phyloP scores from a whole-genome alignment of 2,113 vertebrate genomes.

The Chascanopsetta lugubris region DNA sequence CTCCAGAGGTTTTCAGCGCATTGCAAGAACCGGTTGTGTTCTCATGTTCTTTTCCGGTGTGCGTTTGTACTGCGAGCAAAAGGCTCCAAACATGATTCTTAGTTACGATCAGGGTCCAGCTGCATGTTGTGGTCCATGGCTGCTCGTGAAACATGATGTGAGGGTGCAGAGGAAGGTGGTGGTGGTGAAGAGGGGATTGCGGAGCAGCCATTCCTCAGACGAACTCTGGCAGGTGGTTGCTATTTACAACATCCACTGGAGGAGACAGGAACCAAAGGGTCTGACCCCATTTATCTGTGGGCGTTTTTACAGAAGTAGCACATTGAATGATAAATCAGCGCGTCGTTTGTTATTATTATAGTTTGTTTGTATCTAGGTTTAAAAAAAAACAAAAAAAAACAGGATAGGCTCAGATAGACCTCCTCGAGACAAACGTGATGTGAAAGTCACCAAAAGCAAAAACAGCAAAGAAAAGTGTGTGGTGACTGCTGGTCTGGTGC shows the following conservation, averaged over 20 bases:
- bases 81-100: not conserved
- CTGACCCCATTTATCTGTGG: not conserved
- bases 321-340: too few relatives aligned
- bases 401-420: too few relatives aligned
- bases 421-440: too few relatives aligned
- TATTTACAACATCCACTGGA: constrained; percentile 9
- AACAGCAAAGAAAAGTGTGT: not conserved
- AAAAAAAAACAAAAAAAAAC: constrained; percentile 1
- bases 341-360: too few relatives aligned
- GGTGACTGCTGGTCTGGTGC: not conserved
- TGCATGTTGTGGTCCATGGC: constrained; percentile 9
- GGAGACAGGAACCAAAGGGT: not conserved
- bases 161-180: not conserved
- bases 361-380: too few relatives aligned
- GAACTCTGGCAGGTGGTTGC: constrained; percentile 44
- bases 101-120: not conserved
- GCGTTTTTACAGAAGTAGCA: too few relatives aligned
- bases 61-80: too few relatives aligned
- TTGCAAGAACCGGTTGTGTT: not conserved
- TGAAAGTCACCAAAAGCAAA: not conserved
- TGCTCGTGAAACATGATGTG: not conserved
- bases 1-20: not conserved
- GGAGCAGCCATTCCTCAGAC: constrained; percentile 19
- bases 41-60: not conserved
- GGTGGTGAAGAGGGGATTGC: constrained; percentile 26